Conservation (phyloP, 1,140 invertebrate genomes). For the Apis mellifera region Amel_HAv3.1 CM009935.2:8206501-8207000, state of each 20-base stretch:
- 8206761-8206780: slow-evolving; percentile 61
- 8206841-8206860: slow-evolving; percentile 68
- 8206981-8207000: slow-evolving; percentile 5
- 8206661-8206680: not conserved
- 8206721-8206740: slow-evolving; percentile 51
- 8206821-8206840: slow-evolving; percentile 66
- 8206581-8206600: slow-evolving; percentile 16
- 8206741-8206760: slow-evolving; percentile 60
- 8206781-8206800: slow-evolving; percentile 69
- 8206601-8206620: slow-evolving; percentile 16
- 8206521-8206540: slow-evolving; percentile 70
- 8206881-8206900: slow-evolving; percentile 44
- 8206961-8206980: not conserved
- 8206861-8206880: slow-evolving; percentile 65
- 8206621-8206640: not conserved
- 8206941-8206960: not conserved
- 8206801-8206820: slow-evolving; percentile 66
- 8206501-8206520: slow-evolving; percentile 62
- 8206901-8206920: slow-evolving; percentile 42
- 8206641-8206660: slow-evolving; percentile 36
- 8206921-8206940: slow-evolving; percentile 4
- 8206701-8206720: slow-evolving; percentile 39
- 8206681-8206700: not conserved
- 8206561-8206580: slow-evolving; percentile 71
- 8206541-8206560: slow-evolving; percentile 76